Evolutionary conservation across 2,888 invertebrate species (phyloP).

Genomic region (Rutpela maculata): DNA sequence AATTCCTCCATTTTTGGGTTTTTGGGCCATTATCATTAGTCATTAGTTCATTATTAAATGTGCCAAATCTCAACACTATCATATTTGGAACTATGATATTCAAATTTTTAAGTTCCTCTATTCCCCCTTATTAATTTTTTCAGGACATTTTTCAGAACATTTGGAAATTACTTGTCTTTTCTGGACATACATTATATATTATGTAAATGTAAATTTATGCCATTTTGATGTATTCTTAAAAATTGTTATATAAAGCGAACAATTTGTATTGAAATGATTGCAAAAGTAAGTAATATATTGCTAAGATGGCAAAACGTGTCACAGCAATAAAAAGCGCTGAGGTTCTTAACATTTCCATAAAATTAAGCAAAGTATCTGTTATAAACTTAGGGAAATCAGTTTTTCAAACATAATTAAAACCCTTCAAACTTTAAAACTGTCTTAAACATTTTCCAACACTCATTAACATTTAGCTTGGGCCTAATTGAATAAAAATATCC

Average conservation of each 20-base stretch:
- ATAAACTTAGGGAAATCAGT: constrained; percentile 56
- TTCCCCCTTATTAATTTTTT: too few relatives aligned
- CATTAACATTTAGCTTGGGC: constrained; percentile 57
- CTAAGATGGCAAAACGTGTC: constrained; percentile 42
- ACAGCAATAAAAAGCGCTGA: constrained; percentile 46
- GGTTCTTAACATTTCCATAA: constrained; percentile 57
- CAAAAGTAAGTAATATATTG: background rate
- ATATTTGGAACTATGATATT: too few relatives aligned
- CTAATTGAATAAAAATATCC: constrained; percentile 61
- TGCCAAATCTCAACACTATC: too few relatives aligned
- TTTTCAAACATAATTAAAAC: constrained; percentile 61
- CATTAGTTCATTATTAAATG: too few relatives aligned
- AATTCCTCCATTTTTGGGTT: too few relatives aligned
- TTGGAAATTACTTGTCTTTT: too few relatives aligned
- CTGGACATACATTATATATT: too few relatives aligned
- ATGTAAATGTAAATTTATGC: too few relatives aligned
- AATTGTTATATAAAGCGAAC: background rate
- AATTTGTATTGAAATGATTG: background rate
- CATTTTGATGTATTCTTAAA: background rate
- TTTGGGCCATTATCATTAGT: too few relatives aligned
- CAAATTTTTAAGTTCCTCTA: too few relatives aligned
- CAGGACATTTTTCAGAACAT: too few relatives aligned
- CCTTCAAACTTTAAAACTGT: constrained; percentile 55
- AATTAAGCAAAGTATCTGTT: constrained; percentile 59
- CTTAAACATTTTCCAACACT: constrained; percentile 55